A percentile compares a stretch with the other conserved stretches of the same genome.
phyloP scores from a whole-genome alignment of 2,888 invertebrate genomes.

The Taphrorychus bicolor region DNA sequence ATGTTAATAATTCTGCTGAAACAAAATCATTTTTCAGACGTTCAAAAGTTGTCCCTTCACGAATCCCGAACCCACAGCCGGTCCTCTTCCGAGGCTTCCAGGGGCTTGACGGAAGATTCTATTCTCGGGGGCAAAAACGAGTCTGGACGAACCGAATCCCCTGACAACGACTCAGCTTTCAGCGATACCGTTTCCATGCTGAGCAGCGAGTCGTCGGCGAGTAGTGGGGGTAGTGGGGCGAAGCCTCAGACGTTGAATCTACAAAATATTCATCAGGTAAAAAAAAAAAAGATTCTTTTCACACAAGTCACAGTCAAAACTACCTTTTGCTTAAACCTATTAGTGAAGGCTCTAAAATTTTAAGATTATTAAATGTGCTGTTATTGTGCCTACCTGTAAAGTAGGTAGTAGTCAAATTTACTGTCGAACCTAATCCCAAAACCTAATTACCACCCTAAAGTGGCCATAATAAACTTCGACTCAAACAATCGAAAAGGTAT shows the following conservation, averaged over 20 bases:
- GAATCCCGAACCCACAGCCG: slow-evolving; percentile 58
- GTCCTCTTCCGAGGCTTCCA: slow-evolving; percentile 60
- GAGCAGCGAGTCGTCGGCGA: slow-evolving; percentile 92
- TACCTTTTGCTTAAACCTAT: too few species aligned
- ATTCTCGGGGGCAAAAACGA: slow-evolving; percentile 55
- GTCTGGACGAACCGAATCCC: slow-evolving; percentile 83
- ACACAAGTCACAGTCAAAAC: too few species aligned
- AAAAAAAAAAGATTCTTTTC: not conserved
- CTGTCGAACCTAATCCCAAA: too few species aligned
- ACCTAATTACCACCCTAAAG: too few species aligned
- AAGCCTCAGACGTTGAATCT: slow-evolving; percentile 61
- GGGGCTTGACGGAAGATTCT: slow-evolving; percentile 55
- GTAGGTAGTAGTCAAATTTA: too few species aligned
- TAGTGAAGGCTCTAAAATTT: too few species aligned
- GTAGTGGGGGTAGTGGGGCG: slow-evolving; percentile 78
- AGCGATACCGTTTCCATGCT: slow-evolving; percentile 95
- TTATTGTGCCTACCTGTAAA: too few species aligned
- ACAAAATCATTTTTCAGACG: slow-evolving; percentile 51
- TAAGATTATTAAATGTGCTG: too few species aligned
- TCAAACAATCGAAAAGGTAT: too few species aligned
- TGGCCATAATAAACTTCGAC: too few species aligned
- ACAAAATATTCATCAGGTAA: slow-evolving; percentile 48
- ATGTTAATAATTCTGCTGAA: too few species aligned
- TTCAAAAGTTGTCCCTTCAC: slow-evolving; percentile 54
- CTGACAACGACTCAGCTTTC: slow-evolving; percentile 98